Base-by-base conservation (phyloP, 2,888 invertebrate genomes). In the Tachina lurida region DNA sequence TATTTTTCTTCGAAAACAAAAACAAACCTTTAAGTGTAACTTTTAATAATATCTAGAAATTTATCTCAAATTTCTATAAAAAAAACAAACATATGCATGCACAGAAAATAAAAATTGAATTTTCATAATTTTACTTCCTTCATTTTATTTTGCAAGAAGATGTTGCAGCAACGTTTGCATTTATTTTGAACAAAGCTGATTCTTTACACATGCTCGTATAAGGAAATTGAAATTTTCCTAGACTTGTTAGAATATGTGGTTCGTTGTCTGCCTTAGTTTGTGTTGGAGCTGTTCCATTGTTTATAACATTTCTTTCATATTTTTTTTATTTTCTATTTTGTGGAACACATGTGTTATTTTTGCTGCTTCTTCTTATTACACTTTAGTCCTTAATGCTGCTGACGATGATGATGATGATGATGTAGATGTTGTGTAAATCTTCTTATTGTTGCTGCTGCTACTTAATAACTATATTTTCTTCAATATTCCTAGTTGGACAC, bases 151-250 rank as follows among this genome's bases (percentile, higher is more conserved):
- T 17, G 52, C 60, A 43, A 43, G 17, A 49, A 56, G 70, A 68
- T 77, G 43, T 54, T 83, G 52, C 71, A 52, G 65, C 83, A 71
- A 52, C 49, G 67, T 73, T 67, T 39, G 71, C 77, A 77, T 17
- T 67, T 67, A 74, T 49, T 63, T 52, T n/a, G 5, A 68, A 68
- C 31, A 62, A 74, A 47, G 47, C 15, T 52, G 49, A 19, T 41
- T 62, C 47, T 47, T 47, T 65, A 9, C 47, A 73, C 7, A 39
- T 49, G 19, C 62, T 62, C 47, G 60, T 74, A 58, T 41, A 52
- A 79, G 85, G 82, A 79, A 78, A 82, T 82, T 85, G 82, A 74
- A 85, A 85, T 82, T 75, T 82, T 82, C 75, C 58, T 70, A 43
- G 62, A 56, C 56, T 81, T 74, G 60, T 62, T 73, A 65, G 68